Evolutionary conservation across 1,140 invertebrate genomes (phyloP), one percentile per base, ranked within the genome.

Genomic region (Zaprionus inermis): DNA sequence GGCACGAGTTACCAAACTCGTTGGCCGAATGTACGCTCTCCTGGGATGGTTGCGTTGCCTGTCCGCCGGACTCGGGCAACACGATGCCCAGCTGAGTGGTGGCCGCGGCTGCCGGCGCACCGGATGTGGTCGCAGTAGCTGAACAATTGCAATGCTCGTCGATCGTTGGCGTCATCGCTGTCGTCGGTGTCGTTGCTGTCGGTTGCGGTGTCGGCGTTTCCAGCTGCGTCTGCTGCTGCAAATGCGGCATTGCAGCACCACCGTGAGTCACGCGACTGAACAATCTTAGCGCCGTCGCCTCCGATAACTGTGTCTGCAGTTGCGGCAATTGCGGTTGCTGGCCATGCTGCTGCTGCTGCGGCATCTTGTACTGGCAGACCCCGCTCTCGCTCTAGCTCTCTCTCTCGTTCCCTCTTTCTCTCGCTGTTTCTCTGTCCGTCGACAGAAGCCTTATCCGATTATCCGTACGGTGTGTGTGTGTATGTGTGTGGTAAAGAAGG

Each of bases 1-100:
- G 90, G 57, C 91, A 92, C 22, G 88, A 85, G 30, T 89, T 79
- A 1, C 84, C 84, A 59, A 78, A 71, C 46, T 91, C 88, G 67
- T 92, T 78, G 0, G 84, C 65, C 46, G 90, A 91, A 16, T 74
- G 73, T 2, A 86, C 61, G 34, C 76, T 80, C 20, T 76, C 78
- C 49, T 83, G 66, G 0, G 63, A 66, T 0, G 66, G 28, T 3
- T 54, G 41, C 1, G 32, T 54, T 9, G 54, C 1, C 5, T 7
- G 46, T 22, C 20, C 36, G 24, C 1, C 9, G 24, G 24, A 28
- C 20, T 12, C 22, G 28, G 10, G 10, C 46, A 80, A 28, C 18
- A 76, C 57, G 3, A 55, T 5, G 9, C 14, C 52, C 41, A 72
- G 20, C n/a, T 70, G 32, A 12, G 51, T 59, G n/a, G n/a, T 16